These are phyloP conservation scores for Pterostichus niger DNA, from an alignment of 2,888 invertebrate species.

Conservation along the genomic window DNA sequence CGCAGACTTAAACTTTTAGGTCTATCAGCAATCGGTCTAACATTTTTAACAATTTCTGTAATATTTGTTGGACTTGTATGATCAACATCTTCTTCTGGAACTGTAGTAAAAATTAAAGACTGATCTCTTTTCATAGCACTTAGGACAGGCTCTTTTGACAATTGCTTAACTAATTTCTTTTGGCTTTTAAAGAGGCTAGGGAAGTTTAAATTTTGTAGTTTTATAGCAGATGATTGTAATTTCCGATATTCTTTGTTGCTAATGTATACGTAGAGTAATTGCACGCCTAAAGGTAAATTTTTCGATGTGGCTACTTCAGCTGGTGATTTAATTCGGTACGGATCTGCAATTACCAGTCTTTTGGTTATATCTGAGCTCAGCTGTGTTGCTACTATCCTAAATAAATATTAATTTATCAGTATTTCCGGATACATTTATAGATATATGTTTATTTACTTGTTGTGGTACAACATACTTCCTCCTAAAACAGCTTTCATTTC, in stretches of 20 bases:
- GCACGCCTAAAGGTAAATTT: slow-evolving; percentile 88
- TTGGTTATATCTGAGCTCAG: slow-evolving; percentile 87
- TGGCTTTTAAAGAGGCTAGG: slow-evolving; percentile 68
- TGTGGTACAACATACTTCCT: slow-evolving; percentile 92
- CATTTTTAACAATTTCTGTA: slow-evolving; percentile 68
- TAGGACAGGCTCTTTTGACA: slow-evolving; percentile 77
- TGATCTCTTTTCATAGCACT: slow-evolving; percentile 88
- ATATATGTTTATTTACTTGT: slow-evolving; percentile 82
- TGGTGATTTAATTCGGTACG: slow-evolving; percentile 90
- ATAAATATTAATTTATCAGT: too few species aligned
- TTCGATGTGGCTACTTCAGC: slow-evolving; percentile 83
- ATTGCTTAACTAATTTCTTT: slow-evolving; percentile 69
- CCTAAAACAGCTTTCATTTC: slow-evolving; percentile 89
- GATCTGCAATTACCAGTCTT: slow-evolving; percentile 89
- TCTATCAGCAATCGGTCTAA: slow-evolving; percentile 71
- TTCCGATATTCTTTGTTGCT: slow-evolving; percentile 81
- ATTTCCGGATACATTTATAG: slow-evolving; percentile 35
- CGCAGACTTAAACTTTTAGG: slow-evolving; percentile 76
- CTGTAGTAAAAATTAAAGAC: slow-evolving; percentile 89
- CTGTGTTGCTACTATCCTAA: slow-evolving; percentile 91
- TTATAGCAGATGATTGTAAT: slow-evolving; percentile 77
- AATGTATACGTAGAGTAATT: slow-evolving; percentile 88
- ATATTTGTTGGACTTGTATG: slow-evolving; percentile 68
- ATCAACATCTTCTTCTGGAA: slow-evolving; percentile 86
- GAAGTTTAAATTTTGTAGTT: slow-evolving; percentile 72